These are phyloP conservation scores for Gymnocypris eckloni DNA, from an alignment of 2,797 vertebrate species.

Conservation along the genomic window DNA sequence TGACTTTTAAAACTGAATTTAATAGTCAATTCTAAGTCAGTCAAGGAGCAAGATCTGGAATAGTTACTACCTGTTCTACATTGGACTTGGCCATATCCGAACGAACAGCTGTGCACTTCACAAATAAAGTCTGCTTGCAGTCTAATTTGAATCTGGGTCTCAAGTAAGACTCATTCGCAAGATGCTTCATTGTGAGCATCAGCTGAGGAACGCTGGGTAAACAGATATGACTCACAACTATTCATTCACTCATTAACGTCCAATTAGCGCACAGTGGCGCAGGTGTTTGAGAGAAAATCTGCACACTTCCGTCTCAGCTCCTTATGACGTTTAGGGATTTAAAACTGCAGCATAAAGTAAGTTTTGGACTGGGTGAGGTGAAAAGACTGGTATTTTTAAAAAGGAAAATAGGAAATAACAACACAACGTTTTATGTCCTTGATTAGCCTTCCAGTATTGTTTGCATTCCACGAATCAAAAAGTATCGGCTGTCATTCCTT, in stretches of 20 bases:
- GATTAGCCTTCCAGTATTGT: neutral
- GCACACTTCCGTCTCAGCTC: slow-evolving; percentile 35
- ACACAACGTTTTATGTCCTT: slow-evolving; percentile 14
- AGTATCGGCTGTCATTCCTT: slow-evolving; percentile 4
- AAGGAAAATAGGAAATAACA: slow-evolving; percentile 9
- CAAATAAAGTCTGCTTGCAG: slow-evolving; percentile 15
- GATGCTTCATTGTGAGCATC: slow-evolving; percentile 30
- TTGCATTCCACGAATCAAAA: slow-evolving; percentile 38
- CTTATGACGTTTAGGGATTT: slow-evolving; percentile 34
- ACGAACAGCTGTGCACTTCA: neutral
- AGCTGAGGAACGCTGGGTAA: slow-evolving; percentile 48
- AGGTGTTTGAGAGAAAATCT: slow-evolving; percentile 55
- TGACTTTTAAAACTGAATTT: neutral
- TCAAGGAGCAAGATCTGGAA: neutral
- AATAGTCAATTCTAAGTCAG: neutral
- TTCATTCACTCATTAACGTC: slow-evolving; percentile 58
- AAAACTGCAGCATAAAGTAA: slow-evolving; percentile 29
- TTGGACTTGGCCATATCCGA: slow-evolving; percentile 7
- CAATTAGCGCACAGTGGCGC: slow-evolving; percentile 54
- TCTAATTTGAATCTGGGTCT: slow-evolving; percentile 32
- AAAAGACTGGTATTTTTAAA: neutral
- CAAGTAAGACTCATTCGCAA: slow-evolving; percentile 29
- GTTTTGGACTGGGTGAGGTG: neutral
- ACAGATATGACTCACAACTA: slow-evolving; percentile 59
- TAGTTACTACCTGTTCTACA: slow-evolving; percentile 21